These are phyloP conservation scores for Cettia cetti DNA, from an alignment of 2,113 vertebrate genomes.

Conservation along the genomic window DNA sequence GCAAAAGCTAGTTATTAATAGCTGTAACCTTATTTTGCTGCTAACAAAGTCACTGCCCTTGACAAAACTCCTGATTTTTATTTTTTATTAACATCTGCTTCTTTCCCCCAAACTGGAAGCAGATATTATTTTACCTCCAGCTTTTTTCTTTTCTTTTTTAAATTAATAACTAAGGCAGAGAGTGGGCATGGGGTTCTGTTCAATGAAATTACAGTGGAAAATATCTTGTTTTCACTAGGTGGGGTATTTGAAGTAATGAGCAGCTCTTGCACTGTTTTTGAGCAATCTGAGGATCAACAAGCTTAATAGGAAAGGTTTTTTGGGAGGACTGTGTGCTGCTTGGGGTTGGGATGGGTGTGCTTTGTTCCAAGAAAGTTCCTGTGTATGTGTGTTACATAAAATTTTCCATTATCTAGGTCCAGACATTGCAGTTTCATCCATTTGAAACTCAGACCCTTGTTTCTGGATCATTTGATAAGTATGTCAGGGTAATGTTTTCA, in stretches of 20 bases:
- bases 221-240: not conserved
- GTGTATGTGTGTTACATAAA: not conserved
- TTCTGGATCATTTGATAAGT: constrained; percentile 97
- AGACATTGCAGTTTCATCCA: constrained; percentile 91
- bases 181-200: not conserved
- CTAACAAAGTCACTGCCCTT: constrained; percentile 4
- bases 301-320: not conserved
- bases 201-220: not conserved
- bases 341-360: not conserved
- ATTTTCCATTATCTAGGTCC: constrained; percentile 78
- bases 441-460: constrained; percentile 97
- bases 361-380: not conserved
- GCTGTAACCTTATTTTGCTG: not conserved
- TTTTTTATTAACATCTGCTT: not conserved
- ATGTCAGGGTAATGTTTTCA: constrained; percentile 13
- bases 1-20: not conserved
- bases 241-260: not conserved
- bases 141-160: not conserved
- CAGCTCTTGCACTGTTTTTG: not conserved
- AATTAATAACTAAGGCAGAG: not conserved
- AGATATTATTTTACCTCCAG: not conserved
- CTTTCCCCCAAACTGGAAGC: not conserved
- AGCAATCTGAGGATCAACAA: not conserved
- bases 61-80: not conserved
- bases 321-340: not conserved